Base-by-base conservation (phyloP, 2,797 vertebrate species). In the Mareca penelope region DNA sequence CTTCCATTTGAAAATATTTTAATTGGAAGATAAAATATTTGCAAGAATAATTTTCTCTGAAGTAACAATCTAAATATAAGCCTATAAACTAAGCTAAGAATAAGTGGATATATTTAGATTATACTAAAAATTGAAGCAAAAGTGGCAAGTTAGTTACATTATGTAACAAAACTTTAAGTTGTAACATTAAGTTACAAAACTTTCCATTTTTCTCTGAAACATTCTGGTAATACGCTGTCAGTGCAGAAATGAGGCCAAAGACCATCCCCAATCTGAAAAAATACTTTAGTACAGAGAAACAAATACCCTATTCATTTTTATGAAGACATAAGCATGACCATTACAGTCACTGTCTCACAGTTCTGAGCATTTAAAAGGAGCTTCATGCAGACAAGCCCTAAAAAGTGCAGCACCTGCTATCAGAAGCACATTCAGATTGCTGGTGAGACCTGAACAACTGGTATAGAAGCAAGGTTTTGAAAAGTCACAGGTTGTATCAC, bases 21-120 rank as follows among this genome's bases (percentile, higher is more conserved):
- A 93, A 95, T 52, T 88, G 84, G 82, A 93, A 97, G 96, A 97
- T 79, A 96, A 96, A 97, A 72, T 69, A 89, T 90, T 72, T 96
- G 92, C 60, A 86, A 91, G 46, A 83, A 81, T 84, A 95, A 93
- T 84, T 94, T 94, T 89, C 69, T 92, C 79, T 85, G 53, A 72
- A 80, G 40, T 84, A 85, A 61, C 39, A 92, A 88, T 89, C 83
- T 95, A 90, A 96, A 80, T 53, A 85, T 57, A 93, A 90, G 78
- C n/a, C 14, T 80, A 55, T 31, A 24, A 88, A 57, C n/a, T 76
- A 42, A 71, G 48, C 24, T 67, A 73, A 57, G 88, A 15, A 1
- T 29, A 69, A 69, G 28, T 31, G 13, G 15, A 65, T 86, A 29
- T 63, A 89, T 61, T 80, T 56, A 67, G n/a, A 44, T 22, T 37